Evolutionary conservation across 2,113 vertebrate genomes (phyloP), one percentile per base, ranked within the genome.

Genomic region (Girardinichthys multiradiatus): DNA sequence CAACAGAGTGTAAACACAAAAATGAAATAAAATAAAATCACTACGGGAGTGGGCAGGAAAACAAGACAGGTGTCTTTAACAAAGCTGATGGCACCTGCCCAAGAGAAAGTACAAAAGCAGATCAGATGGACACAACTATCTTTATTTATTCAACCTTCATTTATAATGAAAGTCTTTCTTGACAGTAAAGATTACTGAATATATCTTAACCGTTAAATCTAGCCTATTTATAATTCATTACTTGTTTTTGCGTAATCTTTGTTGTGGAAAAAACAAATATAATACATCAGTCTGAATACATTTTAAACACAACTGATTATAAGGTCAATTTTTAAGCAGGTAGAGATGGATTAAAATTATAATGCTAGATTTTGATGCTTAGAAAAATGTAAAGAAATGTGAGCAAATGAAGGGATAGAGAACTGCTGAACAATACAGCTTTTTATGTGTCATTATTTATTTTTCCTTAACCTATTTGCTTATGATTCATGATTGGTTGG

Each of bases 51-150:
- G 12, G n/a, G 74, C 0, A 57, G 42, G 57, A 67, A 39, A 74
- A 72, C 69, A 59, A 83, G 77, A 81, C 61, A 81, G 70, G 72
- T 69, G 72, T 68, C 73, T 68, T 86, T 59, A 80, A 74, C 48
- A 72, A 45, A 45, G 33, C 58, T 59, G 57, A 68, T 14, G 26
- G 78, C 76, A 72, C 42, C n/a, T 51, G 57, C 39, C 69, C 57
- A 10, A 54, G 72, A 48, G 64, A 66, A 57, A 74, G 72, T 4
- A 57, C 15, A 64, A 69, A 21, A 57, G 7, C 29, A 65, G 15
- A 60, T 7, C 1, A 1, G 27, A 45, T 19, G 19, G 42, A 45
- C 31, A 33, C 3, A 29, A 12, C 6, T 24, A 57, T 71, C 60
- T 48, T 12, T 73, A 62, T 57, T 57, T 29, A 60, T 64, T 60